Base-by-base conservation (phyloP, 2,113 vertebrate species). In the Cochlearius cochlearius region DNA sequence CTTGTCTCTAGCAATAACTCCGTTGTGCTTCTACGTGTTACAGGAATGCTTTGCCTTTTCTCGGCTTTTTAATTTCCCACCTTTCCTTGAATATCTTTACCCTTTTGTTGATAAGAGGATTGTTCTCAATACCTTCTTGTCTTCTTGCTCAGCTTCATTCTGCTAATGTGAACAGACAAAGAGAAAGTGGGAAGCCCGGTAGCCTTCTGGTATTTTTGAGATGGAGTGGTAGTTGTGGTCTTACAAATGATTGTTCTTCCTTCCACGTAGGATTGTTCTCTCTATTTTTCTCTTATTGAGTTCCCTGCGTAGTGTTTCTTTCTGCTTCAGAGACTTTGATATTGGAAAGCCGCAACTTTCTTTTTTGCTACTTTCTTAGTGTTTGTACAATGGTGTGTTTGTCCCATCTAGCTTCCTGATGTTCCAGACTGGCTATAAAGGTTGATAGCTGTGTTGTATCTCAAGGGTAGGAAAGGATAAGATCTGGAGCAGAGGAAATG, bases 231-330 rank as follows among this genome's bases (percentile, higher is more conserved):
- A 18, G 12, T 32, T 75, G 12, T 29, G 58, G 27, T 23, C 62
- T 71, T 87, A 29, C n/a, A 81, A 66, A 43, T 43, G 41, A 43
- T 43, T 43, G 41, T 43, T 43, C 41, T 15, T 43, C 41, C 41
- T 43, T 43, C 41, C 41, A 43, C 15, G 41, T 43, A 43, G 38
- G 13, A 15, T 75, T 69, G 8, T 49, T 84, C 15, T 72, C 25
- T 2, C 0, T 53, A 5, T 47, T 85, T 39, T 50, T 63, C 13
- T 62, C 36, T 21, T 64, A 10, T 15, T 1, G 0, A 2, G 0
- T 75, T 87, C 11, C 8, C 5, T 27, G 14, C 1, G 0, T 92
- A 55, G 25, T 34, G 72, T 87, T 72, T 67, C 11, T 68, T 88
- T 45, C 43, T 78, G 20, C 55, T 67, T 74, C 67, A 59, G 53